Percentiles rank a stretch among this genome's conserved stretches.
phyloP scores from a whole-genome alignment of 1,140 invertebrate species.

The Aphaenogaster rudis region DNA sequence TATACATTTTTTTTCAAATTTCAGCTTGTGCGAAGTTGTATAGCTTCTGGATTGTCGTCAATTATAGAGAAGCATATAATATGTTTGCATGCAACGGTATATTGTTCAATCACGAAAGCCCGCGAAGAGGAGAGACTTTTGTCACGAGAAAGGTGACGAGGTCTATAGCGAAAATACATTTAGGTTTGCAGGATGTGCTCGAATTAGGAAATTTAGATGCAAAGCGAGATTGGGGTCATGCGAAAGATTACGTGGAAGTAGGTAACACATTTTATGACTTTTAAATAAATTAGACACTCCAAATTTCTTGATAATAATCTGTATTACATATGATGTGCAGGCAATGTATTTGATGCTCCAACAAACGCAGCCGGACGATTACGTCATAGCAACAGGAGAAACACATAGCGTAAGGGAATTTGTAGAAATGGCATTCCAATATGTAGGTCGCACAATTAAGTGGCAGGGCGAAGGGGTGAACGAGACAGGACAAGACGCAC shows the following conservation, averaged over 20 bases:
- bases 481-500: conserved; percentile 96
- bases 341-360: conserved; percentile 99
- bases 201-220: conserved; percentile 99
- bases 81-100: conserved; percentile 99
- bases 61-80: conserved; percentile 98
- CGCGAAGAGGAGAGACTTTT: conserved; percentile 98
- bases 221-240: conserved; percentile 99
- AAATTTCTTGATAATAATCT: background rate
- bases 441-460: conserved; percentile 91
- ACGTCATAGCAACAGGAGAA: conserved; percentile 98
- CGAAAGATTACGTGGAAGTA: conserved; percentile 99
- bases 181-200: conserved; percentile 95
- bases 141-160: conserved; percentile 99
- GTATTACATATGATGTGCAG: conserved; percentile 86
- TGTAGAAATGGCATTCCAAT: conserved; percentile 96
- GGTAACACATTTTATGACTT: conserved; percentile 19
- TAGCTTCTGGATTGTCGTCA: conserved; percentile 99
- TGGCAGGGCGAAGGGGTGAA: conserved; percentile 96
- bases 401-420: conserved; percentile 98
- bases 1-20: conserved; percentile 74
- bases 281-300: background rate
- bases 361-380: conserved; percentile 96
- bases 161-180: conserved; percentile 97
- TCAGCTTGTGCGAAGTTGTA: conserved; percentile 99
- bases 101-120: conserved; percentile 99